Evolutionary conservation across 2,888 invertebrate genomes (phyloP).

Genomic region (Leptodirus hochenwartii): DNA sequence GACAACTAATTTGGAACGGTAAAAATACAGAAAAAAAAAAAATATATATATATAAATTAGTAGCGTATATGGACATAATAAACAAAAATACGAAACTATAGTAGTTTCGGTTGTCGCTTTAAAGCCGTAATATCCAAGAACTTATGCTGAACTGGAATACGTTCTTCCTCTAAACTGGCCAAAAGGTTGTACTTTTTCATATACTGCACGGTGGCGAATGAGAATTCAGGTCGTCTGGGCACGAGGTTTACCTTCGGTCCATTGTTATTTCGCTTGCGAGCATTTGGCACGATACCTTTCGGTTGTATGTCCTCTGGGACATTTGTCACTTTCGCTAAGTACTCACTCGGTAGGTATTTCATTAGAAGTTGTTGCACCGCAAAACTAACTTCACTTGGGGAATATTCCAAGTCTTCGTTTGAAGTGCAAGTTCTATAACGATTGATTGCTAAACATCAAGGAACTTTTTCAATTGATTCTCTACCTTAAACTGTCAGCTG

Average conservation of each 20-base stretch:
- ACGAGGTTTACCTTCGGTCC: conserved; percentile 15
- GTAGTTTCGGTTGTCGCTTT: conserved; percentile 48
- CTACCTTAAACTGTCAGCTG: too few relatives aligned
- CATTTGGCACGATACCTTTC: conserved; percentile 1
- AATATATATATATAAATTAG: too few relatives aligned
- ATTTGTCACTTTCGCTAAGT: conserved; percentile 21
- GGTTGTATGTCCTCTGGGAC: background rate
- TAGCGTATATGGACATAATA: too few relatives aligned
- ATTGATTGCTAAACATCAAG: too few relatives aligned
- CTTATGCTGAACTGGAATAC: conserved; percentile 4
- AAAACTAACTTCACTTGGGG: conserved; percentile 30
- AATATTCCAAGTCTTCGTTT: conserved; percentile 14
- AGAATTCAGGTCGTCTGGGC: conserved; percentile 36
- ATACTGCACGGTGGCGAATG: conserved; percentile 52
- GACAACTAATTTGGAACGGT: too few relatives aligned
- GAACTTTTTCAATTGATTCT: too few relatives aligned
- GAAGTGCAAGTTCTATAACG: too few relatives aligned
- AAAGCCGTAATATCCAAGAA: conserved; percentile 48
- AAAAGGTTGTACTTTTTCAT: conserved; percentile 45
- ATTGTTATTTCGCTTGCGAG: conserved; percentile 9
- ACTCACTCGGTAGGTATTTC: conserved; percentile 34
- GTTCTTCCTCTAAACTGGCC: conserved; percentile 1
- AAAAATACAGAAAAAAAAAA: too few relatives aligned
- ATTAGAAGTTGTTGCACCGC: conserved; percentile 34
- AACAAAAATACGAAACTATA: conserved; percentile 20